phyloP scores from a whole-genome alignment of 2,113 vertebrate species.

The Trogon surrucura region DNA sequence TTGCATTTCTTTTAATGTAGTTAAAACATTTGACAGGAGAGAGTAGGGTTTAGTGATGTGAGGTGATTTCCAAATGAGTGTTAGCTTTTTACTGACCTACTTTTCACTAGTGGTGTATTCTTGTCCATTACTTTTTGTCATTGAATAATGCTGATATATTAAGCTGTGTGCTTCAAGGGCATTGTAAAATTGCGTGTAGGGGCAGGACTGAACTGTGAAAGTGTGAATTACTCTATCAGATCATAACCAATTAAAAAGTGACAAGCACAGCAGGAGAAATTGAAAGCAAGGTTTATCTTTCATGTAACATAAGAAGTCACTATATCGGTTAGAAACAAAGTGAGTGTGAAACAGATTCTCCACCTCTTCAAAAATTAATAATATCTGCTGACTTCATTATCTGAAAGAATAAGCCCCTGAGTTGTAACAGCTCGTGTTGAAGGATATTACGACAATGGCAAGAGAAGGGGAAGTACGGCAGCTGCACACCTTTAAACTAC shows the following conservation, averaged over 20 bases:
- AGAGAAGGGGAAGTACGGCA: neutral
- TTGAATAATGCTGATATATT: conserved; percentile 63
- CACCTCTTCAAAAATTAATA: conserved; percentile 6
- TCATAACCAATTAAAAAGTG: conserved; percentile 72
- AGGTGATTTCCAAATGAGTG: conserved; percentile 24
- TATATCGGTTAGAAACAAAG: conserved; percentile 56
- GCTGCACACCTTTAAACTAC: neutral
- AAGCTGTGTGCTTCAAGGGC: conserved; percentile 67
- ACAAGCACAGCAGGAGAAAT: conserved; percentile 66
- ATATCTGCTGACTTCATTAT: conserved; percentile 7
- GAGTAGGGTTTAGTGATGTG: neutral
- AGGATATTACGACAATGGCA: neutral
- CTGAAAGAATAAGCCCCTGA: neutral
- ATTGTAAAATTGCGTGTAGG: conserved; percentile 46
- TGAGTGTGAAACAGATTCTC: conserved; percentile 41
- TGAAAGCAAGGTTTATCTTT: conserved; percentile 65
- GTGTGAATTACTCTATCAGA: conserved; percentile 67
- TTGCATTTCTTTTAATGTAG: conserved; percentile 27
- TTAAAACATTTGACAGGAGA: conserved; percentile 35
- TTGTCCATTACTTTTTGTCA: conserved; percentile 63
- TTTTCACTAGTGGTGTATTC: conserved; percentile 30
- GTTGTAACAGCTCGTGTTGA: neutral
- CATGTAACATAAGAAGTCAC: conserved; percentile 40
- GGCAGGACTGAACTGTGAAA: conserved; percentile 62
- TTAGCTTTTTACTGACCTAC: conserved; percentile 57